Evolutionary conservation across 2,113 vertebrate genomes (phyloP).

Genomic region (Microcebus tavaratra): DNA sequence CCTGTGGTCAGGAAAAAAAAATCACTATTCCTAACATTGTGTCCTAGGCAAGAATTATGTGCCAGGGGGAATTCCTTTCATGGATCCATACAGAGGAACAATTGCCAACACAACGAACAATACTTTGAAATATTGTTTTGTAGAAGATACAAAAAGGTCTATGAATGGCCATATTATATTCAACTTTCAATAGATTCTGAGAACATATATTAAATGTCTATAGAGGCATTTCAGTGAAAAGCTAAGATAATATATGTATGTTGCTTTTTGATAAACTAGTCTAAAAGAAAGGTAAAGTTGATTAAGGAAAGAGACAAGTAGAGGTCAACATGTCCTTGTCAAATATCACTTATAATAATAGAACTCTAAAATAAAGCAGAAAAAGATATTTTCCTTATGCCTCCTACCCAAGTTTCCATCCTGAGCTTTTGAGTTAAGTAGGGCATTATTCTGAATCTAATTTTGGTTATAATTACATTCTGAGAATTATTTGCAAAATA

Average conservation of each 20-base stretch:
- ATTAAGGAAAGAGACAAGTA: not conserved
- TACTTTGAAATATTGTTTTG: not conserved
- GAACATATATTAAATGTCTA: not conserved
- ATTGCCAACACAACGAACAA: not conserved
- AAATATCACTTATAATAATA: not conserved
- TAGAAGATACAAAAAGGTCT: not conserved
- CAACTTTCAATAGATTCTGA: not conserved
- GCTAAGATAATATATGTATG: not conserved
- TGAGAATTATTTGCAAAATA: slow-evolving; percentile 4
- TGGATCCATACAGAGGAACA: not conserved
- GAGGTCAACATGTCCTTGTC: not conserved
- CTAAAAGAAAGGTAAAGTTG: slow-evolving; percentile 11
- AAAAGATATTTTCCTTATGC: not conserved
- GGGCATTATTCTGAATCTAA: not conserved
- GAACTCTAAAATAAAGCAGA: not conserved
- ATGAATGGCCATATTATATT: not conserved
- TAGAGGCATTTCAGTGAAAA: not conserved
- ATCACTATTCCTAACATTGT: not conserved
- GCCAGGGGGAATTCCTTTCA: not conserved
- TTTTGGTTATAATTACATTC: slow-evolving; percentile 14
- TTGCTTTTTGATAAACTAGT: slow-evolving; percentile 16
- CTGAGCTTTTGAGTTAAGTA: not conserved
- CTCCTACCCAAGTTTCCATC: not conserved
- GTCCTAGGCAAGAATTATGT: not conserved
- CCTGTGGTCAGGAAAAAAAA: not conserved